Evolutionary conservation across 1,140 invertebrate species (phyloP).

Genomic region (Conus betulinus): DNA sequence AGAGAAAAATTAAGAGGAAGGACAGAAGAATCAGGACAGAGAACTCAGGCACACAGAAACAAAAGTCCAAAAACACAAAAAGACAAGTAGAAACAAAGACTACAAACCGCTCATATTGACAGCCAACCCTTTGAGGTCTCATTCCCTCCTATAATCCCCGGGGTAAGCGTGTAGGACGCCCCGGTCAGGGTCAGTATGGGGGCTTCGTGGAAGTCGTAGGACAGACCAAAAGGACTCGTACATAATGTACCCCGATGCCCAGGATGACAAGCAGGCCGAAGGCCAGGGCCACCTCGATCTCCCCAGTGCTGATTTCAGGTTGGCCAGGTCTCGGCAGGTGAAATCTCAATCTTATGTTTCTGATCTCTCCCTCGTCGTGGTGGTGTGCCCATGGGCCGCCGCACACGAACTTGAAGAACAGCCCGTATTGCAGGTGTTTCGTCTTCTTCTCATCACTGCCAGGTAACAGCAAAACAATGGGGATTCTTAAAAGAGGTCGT

Average conservation of each 20-base stretch:
- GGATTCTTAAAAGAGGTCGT: too few species aligned
- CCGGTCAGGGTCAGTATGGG: constrained; percentile 38
- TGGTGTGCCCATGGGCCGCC: constrained; percentile 40
- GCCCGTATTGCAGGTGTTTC: neutral
- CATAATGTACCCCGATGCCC: constrained; percentile 47
- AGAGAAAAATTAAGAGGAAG: neutral
- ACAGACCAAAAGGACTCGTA: constrained; percentile 65
- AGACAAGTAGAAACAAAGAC: neutral
- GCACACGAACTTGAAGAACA: constrained; percentile 15
- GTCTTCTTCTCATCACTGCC: too few species aligned
- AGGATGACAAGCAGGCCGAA: constrained; percentile 54
- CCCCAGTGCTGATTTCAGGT: constrained; percentile 48
- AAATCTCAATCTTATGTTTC: constrained; percentile 35
- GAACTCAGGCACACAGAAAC: too few species aligned
- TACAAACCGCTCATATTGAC: neutral
- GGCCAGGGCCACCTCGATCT: constrained; percentile 44
- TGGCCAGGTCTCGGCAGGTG: constrained; percentile 56
- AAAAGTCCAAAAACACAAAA: neutral
- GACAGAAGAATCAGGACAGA: neutral
- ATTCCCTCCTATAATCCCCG: constrained; percentile 9
- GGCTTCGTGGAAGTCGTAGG: constrained; percentile 53
- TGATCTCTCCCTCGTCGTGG: constrained; percentile 41
- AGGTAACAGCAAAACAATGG: too few species aligned
- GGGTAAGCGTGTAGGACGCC: neutral
- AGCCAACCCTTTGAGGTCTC: neutral